Evolutionary conservation across 23 tunicate species (phyloP), one percentile per base, ranked within the genome.

Genomic region (Diplosoma virens): DNA sequence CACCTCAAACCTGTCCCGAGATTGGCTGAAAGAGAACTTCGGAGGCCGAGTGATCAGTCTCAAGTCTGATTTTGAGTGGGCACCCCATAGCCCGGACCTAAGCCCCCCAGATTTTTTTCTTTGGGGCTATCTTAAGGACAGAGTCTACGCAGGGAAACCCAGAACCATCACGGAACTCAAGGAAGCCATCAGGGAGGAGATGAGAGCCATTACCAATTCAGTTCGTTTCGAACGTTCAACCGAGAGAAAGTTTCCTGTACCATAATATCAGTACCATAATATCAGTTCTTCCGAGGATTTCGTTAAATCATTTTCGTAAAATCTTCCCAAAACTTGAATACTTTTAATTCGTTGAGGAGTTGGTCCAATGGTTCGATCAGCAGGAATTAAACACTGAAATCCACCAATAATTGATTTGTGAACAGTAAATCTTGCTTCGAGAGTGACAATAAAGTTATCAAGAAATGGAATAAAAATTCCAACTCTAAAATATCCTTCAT

Each of bases 391-490:
- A 36, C 71, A 64, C n/a, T 64, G 71, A 30, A 64, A 64, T 31
- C 71, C 17, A 64, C 35, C 37, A 64, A 64, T 64, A 31, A 31
- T 28, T 4, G 71, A 64, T n/a, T 64, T 24, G 71, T 64, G 34
- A 36, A n/a, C 71, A 7, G 71, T 24, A 64, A n/a, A 64, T 28
- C 7, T 29, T 29, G 71, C 16, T 36, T 29, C 35, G n/a, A 64
- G 71, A 64, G 36, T 25, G 20, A n/a, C 71, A 28, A 64, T 11
- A 28, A 64, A 64, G 29, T 31, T 64, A n/a, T n/a, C n/a, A 64
- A 29, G 37, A 64, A 64, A 64, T 64, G 37, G 37, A n/a, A 64
- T 64, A 64, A 64, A 64, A 29, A 64, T 64, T 64, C 35, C 71
- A 4, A 64, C 20, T 4, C 35, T 7, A 64, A 29, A 64, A 24